These are phyloP conservation scores for Melinaea menophilus DNA, from an alignment of 2,888 invertebrate genomes.

Conservation along the genomic window DNA sequence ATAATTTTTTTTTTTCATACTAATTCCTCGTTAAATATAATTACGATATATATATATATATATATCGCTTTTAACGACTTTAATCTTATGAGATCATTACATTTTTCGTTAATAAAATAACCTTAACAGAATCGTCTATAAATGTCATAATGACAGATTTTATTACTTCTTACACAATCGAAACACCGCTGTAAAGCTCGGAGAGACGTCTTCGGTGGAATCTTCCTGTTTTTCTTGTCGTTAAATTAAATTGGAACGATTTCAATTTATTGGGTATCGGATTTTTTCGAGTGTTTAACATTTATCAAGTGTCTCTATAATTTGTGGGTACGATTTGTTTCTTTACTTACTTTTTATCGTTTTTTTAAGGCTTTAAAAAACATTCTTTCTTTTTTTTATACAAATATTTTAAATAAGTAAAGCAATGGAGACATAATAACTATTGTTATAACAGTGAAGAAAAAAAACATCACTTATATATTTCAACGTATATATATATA, in stretches of 20 bases:
- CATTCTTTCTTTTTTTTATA: too few species aligned
- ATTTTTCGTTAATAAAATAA: too few species aligned
- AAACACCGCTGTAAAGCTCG: not conserved
- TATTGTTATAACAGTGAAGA: too few species aligned
- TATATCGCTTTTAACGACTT: too few species aligned
- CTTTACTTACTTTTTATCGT: too few species aligned
- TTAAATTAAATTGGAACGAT: conserved; percentile 9
- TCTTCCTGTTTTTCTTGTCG: conserved; percentile 8
- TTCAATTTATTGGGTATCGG: not conserved
- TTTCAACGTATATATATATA: too few species aligned
- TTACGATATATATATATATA: not conserved
- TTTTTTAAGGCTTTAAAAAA: too few species aligned
- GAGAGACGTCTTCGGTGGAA: conserved; percentile 1
- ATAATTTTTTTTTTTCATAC: too few species aligned
- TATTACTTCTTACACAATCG: not conserved
- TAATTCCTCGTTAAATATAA: not conserved
- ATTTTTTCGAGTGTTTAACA: conserved; percentile 6
- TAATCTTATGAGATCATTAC: too few species aligned
- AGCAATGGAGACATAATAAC: too few species aligned
- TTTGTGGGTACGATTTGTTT: not conserved
- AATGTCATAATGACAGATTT: not conserved
- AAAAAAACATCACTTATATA: too few species aligned
- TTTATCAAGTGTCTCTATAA: conserved; percentile 1
- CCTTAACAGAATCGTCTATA: not conserved
- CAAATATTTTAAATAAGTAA: too few species aligned